A percentile compares a stretch with the other conserved stretches of the same genome.
phyloP scores from a whole-genome alignment of 1,140 invertebrate species.

The Neodiprion fabricii region DNA sequence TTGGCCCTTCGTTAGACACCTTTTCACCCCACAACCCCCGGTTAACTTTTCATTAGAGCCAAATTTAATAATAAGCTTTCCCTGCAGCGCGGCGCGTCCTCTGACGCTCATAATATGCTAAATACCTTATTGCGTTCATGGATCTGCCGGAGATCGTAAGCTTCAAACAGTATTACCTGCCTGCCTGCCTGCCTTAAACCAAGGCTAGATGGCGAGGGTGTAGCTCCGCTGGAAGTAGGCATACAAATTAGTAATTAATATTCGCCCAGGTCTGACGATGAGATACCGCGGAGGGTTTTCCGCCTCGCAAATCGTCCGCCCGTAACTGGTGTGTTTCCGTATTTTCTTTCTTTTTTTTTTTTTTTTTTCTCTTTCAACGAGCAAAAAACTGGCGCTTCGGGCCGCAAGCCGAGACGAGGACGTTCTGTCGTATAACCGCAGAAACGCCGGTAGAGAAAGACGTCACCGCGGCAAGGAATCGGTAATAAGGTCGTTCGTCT shows the following conservation, averaged over 20 bases:
- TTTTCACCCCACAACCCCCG: not conserved
- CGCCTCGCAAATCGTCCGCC: no score
- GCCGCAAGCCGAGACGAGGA: no score
- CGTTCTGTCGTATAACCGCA: no score
- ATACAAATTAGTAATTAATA: not conserved
- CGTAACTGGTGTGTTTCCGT: no score
- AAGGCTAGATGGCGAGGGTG: not conserved
- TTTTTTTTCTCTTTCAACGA: no score
- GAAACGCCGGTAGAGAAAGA: not conserved
- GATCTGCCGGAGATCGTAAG: no score
- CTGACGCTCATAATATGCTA: constrained; percentile 13
- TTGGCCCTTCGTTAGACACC: constrained; percentile 8
- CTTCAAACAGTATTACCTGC: no score
- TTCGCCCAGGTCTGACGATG: no score
- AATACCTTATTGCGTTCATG: constrained; percentile 11
- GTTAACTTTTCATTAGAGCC: constrained; percentile 39
- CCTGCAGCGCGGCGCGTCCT: not conserved
- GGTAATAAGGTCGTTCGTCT: constrained; percentile 4
- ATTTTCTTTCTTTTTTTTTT: no score
- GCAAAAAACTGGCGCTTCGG: no score
- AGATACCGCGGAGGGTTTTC: no score
- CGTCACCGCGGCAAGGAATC: not conserved
- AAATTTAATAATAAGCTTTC: constrained; percentile 34
- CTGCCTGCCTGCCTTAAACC: not conserved
- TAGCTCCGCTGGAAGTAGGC: not conserved